Base-by-base conservation (phyloP, 2,113 vertebrate species). In the Zosterops japonicus region DNA sequence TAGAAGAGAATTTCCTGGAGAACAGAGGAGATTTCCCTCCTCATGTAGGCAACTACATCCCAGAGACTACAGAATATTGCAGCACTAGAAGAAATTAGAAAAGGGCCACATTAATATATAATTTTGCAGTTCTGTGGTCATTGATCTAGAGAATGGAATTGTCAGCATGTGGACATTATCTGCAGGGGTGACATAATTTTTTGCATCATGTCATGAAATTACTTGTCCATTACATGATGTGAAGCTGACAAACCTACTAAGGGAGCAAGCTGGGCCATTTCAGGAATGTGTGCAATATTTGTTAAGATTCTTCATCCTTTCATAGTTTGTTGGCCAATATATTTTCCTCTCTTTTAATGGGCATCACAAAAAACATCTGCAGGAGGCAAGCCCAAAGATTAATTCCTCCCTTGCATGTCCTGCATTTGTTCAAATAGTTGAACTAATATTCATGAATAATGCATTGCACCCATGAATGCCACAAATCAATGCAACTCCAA, bases 361-460 rank as follows among this genome's bases (percentile, higher is more conserved):
- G 14, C 60, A 68, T 67, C 59, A 76, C 81, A 63, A 63, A 70
- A 63, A 77, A 59, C 22, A 59, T 53, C 80, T 74, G 44, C 52
- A 81, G 68, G 29, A 75, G 71, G 44, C 27, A 88, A 95, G 75
- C 8, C 12, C 47, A 67, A 69, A 90, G 59, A 35, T 83, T 78
- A 78, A 70, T 80, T 94, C 46, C 16, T 83, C 36, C 57, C 59
- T 22, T 67, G 53, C 29, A 24, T 19, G 35, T 83, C 14, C 18
- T 6, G 1, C 50, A 22, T 92, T 91, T 96, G 93, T 56, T 90
- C 90, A 92, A 60, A 33, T 5, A 63, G 64, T 68, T 81, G 85
- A 96, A 90, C 64, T 86, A 92, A 89, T 92, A 78, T 63, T 96
- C 67, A 92, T 95, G 69, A 94, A 93, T 97, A 93, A 94, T 86